phyloP scores from a whole-genome alignment of 2,888 invertebrate genomes.

The Eudemis profundana region DNA sequence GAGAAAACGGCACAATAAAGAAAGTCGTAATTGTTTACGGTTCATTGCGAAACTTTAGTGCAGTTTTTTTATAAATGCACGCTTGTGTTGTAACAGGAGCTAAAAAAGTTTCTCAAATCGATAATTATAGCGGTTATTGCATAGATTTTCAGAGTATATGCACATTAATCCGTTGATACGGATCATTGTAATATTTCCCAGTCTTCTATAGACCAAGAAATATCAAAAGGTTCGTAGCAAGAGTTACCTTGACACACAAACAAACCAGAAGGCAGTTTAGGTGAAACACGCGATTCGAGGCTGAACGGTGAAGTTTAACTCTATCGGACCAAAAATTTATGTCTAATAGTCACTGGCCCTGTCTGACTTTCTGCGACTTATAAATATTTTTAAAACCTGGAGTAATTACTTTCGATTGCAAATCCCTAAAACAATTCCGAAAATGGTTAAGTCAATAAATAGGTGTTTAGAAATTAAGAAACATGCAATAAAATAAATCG shows the following conservation, averaged over 20 bases:
- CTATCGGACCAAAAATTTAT: neutral
- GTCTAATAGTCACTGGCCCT: no score
- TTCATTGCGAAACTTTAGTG: slow-evolving; percentile 48
- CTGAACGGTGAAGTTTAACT: neutral
- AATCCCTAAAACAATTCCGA: no score
- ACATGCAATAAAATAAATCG: no score
- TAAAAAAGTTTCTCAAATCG: neutral
- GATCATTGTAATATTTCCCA: neutral
- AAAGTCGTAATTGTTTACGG: slow-evolving; percentile 50
- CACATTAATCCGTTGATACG: neutral
- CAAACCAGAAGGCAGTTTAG: no score
- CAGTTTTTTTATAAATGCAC: slow-evolving; percentile 19
- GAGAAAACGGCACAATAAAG: slow-evolving; percentile 50
- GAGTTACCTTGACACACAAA: neutral
- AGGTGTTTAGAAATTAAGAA: no score
- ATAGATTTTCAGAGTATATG: neutral
- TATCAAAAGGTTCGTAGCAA: neutral
- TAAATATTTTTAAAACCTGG: no score
- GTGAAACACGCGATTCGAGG: no score
- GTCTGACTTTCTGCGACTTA: no score
- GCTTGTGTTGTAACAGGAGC: neutral
- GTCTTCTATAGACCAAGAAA: neutral
- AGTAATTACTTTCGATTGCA: no score
- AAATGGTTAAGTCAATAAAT: no score
- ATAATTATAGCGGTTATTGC: neutral